Conservation (phyloP, 2,113 vertebrate species). For the Sander vitreus region DNA sequence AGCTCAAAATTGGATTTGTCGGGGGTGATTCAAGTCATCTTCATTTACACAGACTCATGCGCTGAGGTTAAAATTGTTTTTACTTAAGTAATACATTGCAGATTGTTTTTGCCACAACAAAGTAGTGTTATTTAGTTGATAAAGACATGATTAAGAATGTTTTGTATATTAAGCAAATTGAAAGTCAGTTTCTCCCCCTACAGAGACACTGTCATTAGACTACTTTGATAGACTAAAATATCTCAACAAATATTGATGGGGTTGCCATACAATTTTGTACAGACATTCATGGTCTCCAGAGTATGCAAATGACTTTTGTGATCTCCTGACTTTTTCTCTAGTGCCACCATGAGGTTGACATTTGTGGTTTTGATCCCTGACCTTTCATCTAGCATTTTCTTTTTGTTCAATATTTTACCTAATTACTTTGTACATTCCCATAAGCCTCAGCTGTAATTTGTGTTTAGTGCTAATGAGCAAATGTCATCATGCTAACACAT, state of each 20-base stretch:
- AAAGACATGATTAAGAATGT: conserved; percentile 3
- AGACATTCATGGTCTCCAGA: not conserved
- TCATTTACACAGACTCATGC: not conserved
- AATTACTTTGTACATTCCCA: not conserved
- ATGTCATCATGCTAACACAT: not conserved
- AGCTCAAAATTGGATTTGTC: conserved; percentile 27
- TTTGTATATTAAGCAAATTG: conserved; percentile 15
- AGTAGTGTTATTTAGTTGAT: not conserved
- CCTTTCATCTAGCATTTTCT: not conserved
- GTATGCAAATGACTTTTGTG: not conserved
- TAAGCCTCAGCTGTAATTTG: not conserved
- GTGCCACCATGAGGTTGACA: not conserved
- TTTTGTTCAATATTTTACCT: not conserved
- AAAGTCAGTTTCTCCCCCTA: not conserved
- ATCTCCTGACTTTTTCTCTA: not conserved
- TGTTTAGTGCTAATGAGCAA: not conserved
- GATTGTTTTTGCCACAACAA: conserved; percentile 1
- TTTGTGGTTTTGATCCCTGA: not conserved
- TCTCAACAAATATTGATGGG: not conserved
- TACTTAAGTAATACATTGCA: conserved; percentile 14
- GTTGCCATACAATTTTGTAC: not conserved
- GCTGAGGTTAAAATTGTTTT: not conserved
- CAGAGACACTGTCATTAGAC: not conserved
- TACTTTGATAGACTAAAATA: not conserved
- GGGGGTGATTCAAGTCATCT: conserved; percentile 14